Evolutionary conservation across 2,797 vertebrate species (phyloP).

Genomic region (Microctenopoma steveboyesi): DNA sequence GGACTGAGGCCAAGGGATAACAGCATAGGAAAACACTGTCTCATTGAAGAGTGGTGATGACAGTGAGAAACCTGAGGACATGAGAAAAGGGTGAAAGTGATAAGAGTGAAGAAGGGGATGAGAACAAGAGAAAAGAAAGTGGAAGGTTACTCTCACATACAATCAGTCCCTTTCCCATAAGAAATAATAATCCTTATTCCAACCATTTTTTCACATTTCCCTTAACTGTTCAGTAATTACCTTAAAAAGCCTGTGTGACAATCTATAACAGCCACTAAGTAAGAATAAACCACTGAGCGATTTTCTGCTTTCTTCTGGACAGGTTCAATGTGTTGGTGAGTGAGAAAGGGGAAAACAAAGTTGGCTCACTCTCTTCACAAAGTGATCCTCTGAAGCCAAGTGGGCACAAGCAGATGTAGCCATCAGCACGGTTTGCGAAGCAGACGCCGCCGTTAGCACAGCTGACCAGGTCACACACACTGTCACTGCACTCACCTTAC

Average conservation of each 20-base stretch:
- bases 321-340: constrained; percentile 1
- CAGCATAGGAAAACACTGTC: constrained; percentile 88
- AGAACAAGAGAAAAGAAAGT: constrained; percentile 17
- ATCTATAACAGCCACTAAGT: constrained; percentile 9
- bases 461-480: constrained; percentile 87
- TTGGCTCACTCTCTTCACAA: constrained; percentile 91
- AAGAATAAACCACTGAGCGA: constrained; percentile 7
- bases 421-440: constrained; percentile 86
- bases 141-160: constrained; percentile 11
- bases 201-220: constrained; percentile 23
- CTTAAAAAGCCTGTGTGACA: constrained; percentile 41
- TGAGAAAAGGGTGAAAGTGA: too few relatives aligned
- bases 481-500: constrained; percentile 94
- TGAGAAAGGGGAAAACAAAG: neutral
- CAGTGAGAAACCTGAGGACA: constrained; percentile 86
- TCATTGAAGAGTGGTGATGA: constrained; percentile 91
- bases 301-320: constrained; percentile 1
- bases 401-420: constrained; percentile 93
- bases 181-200: constrained; percentile 42
- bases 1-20: constrained; percentile 90
- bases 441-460: constrained; percentile 91
- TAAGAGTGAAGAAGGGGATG: constrained; percentile 5
- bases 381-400: constrained; percentile 91
- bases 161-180: constrained; percentile 25
- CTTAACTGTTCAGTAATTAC: constrained; percentile 46